Evolutionary conservation across 1,140 invertebrate genomes (phyloP), one percentile per base, ranked within the genome.

Genomic region (Hesperophylax magnus): DNA sequence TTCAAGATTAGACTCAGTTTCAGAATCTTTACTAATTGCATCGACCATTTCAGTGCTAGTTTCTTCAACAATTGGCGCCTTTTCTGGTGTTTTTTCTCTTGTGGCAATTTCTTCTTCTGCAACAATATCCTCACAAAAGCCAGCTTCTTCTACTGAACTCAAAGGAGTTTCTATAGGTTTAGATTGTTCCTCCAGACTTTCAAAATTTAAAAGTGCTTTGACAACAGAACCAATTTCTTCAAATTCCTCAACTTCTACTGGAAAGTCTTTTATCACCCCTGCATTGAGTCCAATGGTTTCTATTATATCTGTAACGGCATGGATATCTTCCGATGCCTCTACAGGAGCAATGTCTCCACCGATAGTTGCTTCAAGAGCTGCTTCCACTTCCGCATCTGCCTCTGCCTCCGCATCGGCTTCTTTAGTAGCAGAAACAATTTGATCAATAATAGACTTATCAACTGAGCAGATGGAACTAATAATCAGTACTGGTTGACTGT

Each of bases 391-490:
- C 14, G 31, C 31, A 18, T 71, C 18, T 53, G 39, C 69, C 3
- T 17, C 24, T 53, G 18, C 39, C 11, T 52, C 69, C 9, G 17
- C 39, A 3, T 52, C 69, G 1, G 58, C 47, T 17, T 27, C 52
- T 22, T 72, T 53, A 18, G 34, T 9, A 3, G 27, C n/a, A n/a
- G 52, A 72, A 20, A 24, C 47, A 7, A 72, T 11, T 20, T 72
- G 1, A n/a, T 69, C 65, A 14, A 72, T 54, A 27, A 54, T 20
- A 1, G 69, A 27, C 18, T 54, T 72, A 24, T 54, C 69, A 15
- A 72, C 69, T 15, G 69, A 54, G n/a, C 69, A 72, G 9, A 72
- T 72, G 9, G 47, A 53, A 7, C 27, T 76, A 3, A 58, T 76
- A 20, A 58, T 56, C 22, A 76, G 20, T 7, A 17, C 81, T 39